A percentile compares a stretch with the other conserved stretches of the same genome.
Conservation (phyloP, 2,797 vertebrate species). For the Cynodonichthys magdalenae region DNA sequence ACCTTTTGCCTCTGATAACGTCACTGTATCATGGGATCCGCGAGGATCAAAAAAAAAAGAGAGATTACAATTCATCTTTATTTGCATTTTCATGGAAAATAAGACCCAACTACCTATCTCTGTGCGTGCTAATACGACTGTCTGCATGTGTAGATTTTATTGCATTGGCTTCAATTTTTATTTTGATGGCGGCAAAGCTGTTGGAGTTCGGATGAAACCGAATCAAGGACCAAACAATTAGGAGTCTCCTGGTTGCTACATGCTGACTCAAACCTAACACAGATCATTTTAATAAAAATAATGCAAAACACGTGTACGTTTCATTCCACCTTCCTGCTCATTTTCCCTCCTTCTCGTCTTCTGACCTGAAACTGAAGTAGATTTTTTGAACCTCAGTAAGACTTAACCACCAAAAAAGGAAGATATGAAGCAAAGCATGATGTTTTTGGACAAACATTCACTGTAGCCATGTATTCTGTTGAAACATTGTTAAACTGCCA, state of each 20-base stretch:
- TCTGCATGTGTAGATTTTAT: neutral
- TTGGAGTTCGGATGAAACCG: conserved; percentile 4
- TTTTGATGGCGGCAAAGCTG: neutral
- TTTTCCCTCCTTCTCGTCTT: conserved; percentile 2
- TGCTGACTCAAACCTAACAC: conserved; percentile 4
- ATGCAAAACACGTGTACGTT: conserved; percentile 35
- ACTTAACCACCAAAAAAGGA: conserved; percentile 50
- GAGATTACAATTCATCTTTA: conserved; percentile 2
- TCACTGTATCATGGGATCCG: conserved; percentile 38
- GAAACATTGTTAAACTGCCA: conserved; percentile 34
- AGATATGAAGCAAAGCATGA: conserved; percentile 18
- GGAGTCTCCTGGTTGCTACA: conserved; percentile 9
- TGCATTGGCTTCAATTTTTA: neutral
- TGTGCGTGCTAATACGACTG: neutral
- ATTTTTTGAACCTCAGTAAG: conserved; percentile 19
- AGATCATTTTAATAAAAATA: conserved; percentile 51
- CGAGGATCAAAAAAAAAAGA: conserved; percentile 1
- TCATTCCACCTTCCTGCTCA: neutral
- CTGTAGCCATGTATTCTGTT: conserved; percentile 8
- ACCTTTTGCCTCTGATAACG: conserved; percentile 18
- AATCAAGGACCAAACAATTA: neutral
- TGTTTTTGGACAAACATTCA: conserved; percentile 36
- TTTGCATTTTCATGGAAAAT: conserved; percentile 9
- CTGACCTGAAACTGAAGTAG: conserved; percentile 36
- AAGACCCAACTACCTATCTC: neutral